Conservation (phyloP, 37 sponge, comb jelly and placozoan genomes). For the Crambe crambe region DNA sequence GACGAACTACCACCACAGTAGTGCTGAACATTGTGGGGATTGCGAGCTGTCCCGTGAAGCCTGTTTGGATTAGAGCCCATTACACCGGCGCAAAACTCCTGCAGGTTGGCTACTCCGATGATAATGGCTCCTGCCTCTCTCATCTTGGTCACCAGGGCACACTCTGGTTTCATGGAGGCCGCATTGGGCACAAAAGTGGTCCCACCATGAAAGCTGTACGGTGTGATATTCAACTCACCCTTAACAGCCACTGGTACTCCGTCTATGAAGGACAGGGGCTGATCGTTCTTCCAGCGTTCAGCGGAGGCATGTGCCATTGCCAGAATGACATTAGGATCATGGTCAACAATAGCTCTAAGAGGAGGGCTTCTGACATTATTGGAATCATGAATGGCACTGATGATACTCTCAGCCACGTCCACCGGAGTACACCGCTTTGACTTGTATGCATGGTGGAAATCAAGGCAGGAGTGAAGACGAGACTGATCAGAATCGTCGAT, state of each 20-base stretch:
- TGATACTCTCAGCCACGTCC: slow-evolving; percentile 40
- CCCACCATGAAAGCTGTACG: slow-evolving; percentile 50
- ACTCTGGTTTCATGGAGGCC: slow-evolving; percentile 25
- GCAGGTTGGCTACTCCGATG: slow-evolving; percentile 89
- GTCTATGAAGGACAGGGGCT: slow-evolving; percentile 77
- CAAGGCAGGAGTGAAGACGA: slow-evolving; percentile 23
- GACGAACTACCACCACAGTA: slow-evolving; percentile 89
- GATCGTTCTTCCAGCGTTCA: slow-evolving; percentile 66
- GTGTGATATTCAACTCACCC: slow-evolving; percentile 64
- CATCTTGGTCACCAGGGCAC: slow-evolving; percentile 51
- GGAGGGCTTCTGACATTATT: slow-evolving; percentile 51
- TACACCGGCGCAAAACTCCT: slow-evolving; percentile 88
- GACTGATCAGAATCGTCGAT: not conserved
- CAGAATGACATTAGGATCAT: slow-evolving; percentile 36
- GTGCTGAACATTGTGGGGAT: slow-evolving; percentile 78
- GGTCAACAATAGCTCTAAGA: slow-evolving; percentile 65
- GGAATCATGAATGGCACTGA: slow-evolving; percentile 51
- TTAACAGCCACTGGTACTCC: slow-evolving; percentile 89
- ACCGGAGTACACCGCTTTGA: slow-evolving; percentile 30
- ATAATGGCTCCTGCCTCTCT: slow-evolving; percentile 79
- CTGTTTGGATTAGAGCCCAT: slow-evolving; percentile 84
- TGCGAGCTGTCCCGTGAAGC: slow-evolving; percentile 70
- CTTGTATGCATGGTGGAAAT: slow-evolving; percentile 42
- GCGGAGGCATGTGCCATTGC: slow-evolving; percentile 78
- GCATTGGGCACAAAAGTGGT: slow-evolving; percentile 25